Evolutionary conservation across 2,888 invertebrate species (phyloP).

Genomic region (Hirudinaria manillensis): DNA sequence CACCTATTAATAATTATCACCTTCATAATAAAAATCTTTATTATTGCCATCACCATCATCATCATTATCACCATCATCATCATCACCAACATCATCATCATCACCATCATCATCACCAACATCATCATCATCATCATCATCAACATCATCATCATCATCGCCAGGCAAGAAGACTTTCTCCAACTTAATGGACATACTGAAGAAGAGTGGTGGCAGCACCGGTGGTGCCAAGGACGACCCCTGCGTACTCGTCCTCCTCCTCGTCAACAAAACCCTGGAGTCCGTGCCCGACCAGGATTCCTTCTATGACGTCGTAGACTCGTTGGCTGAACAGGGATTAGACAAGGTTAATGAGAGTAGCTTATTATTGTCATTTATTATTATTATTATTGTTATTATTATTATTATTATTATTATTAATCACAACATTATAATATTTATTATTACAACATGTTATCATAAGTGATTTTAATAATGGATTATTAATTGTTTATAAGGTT

Average conservation of each 20-base stretch:
- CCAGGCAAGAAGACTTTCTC: constrained; percentile 62
- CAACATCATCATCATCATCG: constrained; percentile 28
- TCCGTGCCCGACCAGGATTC: constrained; percentile 89
- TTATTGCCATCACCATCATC: constrained; percentile 24
- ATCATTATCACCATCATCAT: constrained; percentile 32
- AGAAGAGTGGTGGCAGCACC: constrained; percentile 50
- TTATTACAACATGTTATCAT: no score
- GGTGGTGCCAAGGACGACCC: background rate
- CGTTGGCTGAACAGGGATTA: constrained; percentile 74
- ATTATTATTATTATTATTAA: no score
- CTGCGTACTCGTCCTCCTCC: background rate
- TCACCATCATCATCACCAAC: constrained; percentile 29
- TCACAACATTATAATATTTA: no score
- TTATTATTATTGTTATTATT: background rate
- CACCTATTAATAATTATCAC: no score
- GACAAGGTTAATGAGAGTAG: constrained; percentile 50
- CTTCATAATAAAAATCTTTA: background rate
- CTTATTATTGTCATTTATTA: background rate
- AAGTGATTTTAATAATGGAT: no score
- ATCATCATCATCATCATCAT: constrained; percentile 26
- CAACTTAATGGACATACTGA: constrained; percentile 75
- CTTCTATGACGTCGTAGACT: constrained; percentile 94
- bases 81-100: constrained; percentile 30
- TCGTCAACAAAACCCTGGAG: constrained; percentile 61
- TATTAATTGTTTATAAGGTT: no score